These are phyloP conservation scores for Stegastes partitus DNA, from an alignment of 2,113 vertebrate genomes.

Conservation along the genomic window DNA sequence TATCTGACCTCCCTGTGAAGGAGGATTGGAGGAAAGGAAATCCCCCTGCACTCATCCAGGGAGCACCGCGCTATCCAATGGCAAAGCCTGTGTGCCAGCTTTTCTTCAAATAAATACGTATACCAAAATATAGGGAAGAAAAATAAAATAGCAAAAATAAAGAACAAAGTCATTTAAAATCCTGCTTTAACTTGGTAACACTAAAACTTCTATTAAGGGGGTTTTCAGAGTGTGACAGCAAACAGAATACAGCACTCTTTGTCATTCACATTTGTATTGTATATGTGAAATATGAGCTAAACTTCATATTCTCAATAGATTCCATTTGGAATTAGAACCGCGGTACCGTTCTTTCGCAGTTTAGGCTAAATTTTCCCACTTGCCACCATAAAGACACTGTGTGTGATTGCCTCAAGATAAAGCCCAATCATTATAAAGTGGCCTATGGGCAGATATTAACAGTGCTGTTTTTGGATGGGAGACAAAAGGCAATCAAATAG, in stretches of 20 bases:
- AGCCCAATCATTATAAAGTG: slow-evolving; percentile 71
- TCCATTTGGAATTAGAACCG: not conserved
- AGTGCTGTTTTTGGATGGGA: slow-evolving; percentile 70
- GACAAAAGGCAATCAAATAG: slow-evolving; percentile 73
- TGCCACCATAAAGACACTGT: slow-evolving; percentile 47
- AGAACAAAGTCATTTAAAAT: too few species aligned
- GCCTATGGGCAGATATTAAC: slow-evolving; percentile 74
- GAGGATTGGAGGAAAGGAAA: slow-evolving; percentile 8
- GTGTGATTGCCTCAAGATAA: slow-evolving; percentile 62
- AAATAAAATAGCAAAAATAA: not conserved
- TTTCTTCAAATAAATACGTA: not conserved
- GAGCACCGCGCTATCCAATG: slow-evolving; percentile 10
- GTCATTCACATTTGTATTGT: not conserved
- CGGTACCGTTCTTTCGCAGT: slow-evolving; percentile 16
- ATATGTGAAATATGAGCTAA: not conserved
- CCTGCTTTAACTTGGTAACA: not conserved
- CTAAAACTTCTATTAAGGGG: not conserved
- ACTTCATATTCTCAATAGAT: not conserved
- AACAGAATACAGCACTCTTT: not conserved
- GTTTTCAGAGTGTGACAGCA: slow-evolving; percentile 1
- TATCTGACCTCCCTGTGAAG: slow-evolving; percentile 13
- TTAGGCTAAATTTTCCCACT: slow-evolving; percentile 33
- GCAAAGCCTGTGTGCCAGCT: not conserved
- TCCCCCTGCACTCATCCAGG: not conserved
- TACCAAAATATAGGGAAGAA: not conserved